A percentile compares a stretch with the other conserved stretches of the same genome.
Conservation (phyloP, 2,113 vertebrate species). For the Tichodroma muraria region DNA sequence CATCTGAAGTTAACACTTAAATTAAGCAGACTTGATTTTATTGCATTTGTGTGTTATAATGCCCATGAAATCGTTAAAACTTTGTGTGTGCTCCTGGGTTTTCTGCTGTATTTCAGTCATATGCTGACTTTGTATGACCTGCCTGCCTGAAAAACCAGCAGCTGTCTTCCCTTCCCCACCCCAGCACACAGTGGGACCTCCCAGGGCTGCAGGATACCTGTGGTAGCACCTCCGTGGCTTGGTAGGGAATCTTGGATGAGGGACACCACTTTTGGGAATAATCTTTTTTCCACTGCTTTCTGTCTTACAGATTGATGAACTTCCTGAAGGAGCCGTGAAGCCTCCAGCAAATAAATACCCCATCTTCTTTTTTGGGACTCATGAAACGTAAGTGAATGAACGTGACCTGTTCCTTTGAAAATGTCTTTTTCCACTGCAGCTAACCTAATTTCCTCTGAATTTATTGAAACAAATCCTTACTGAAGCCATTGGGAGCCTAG, state of each 20-base stretch:
- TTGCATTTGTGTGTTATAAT: not conserved
- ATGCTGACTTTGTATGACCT: not conserved
- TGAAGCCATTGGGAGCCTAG: not conserved
- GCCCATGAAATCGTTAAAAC: not conserved
- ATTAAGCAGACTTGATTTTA: conserved; percentile 18
- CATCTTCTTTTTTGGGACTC: conserved; percentile 98
- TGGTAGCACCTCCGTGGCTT: not conserved
- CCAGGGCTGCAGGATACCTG: not conserved
- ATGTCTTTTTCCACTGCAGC: not conserved
- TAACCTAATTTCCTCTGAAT: not conserved
- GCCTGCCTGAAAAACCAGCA: not conserved
- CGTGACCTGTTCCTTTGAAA: not conserved
- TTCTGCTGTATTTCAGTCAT: not conserved
- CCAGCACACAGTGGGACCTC: not conserved
- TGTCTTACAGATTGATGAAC: conserved; percentile 89
- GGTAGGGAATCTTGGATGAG: not conserved
- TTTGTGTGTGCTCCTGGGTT: not conserved
- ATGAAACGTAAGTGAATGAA: conserved; percentile 87
- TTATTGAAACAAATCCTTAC: not conserved
- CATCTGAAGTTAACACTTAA: conserved; percentile 5
- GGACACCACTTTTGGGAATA: not conserved
- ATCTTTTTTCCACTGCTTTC: not conserved
- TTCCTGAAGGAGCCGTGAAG: conserved; percentile 96
- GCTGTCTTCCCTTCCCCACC: not conserved
- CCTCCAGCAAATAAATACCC: conserved; percentile 97